phyloP scores from a whole-genome alignment of 2,797 vertebrate genomes.

The Enteromius unitaeniatus region DNA sequence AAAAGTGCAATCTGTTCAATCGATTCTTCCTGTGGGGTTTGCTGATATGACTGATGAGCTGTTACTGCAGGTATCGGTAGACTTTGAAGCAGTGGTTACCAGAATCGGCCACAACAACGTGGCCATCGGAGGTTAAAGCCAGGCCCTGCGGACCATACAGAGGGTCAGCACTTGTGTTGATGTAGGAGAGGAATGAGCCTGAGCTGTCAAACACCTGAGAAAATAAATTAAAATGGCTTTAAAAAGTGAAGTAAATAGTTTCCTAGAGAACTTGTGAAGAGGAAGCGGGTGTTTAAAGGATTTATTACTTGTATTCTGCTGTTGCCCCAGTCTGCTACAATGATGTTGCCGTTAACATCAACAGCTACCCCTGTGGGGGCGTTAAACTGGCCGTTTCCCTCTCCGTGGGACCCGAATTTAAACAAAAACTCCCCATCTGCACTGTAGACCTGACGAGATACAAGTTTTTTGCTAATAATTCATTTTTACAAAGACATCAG shows the following conservation, averaged over 20 bases:
- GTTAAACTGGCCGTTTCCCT: conserved; percentile 97
- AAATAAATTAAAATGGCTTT: not conserved
- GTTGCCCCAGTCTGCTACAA: conserved; percentile 97
- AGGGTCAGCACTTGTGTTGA: conserved; percentile 94
- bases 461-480: not conserved
- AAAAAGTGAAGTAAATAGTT: not conserved
- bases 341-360: conserved; percentile 94
- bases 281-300: not conserved
- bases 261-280: not conserved
- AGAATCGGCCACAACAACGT: conserved; percentile 95
- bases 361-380: conserved; percentile 94
- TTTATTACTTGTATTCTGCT: conserved; percentile 91
- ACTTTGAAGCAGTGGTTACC: conserved; percentile 99
- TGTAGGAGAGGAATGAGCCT: conserved; percentile 96
- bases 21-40: conserved; percentile 29
- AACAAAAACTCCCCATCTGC: conserved; percentile 95
- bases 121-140: conserved; percentile 93
- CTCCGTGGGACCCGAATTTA: conserved; percentile 96
- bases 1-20: conserved; percentile 52
- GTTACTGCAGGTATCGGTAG: conserved; percentile 96
- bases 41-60: conserved; percentile 35
- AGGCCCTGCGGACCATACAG: conserved; percentile 95
- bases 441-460: conserved; percentile 86
- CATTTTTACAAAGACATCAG: not conserved
- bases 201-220: conserved; percentile 93